Base-by-base conservation (phyloP, 2,797 vertebrate genomes). In the Cyprinella venusta region DNA sequence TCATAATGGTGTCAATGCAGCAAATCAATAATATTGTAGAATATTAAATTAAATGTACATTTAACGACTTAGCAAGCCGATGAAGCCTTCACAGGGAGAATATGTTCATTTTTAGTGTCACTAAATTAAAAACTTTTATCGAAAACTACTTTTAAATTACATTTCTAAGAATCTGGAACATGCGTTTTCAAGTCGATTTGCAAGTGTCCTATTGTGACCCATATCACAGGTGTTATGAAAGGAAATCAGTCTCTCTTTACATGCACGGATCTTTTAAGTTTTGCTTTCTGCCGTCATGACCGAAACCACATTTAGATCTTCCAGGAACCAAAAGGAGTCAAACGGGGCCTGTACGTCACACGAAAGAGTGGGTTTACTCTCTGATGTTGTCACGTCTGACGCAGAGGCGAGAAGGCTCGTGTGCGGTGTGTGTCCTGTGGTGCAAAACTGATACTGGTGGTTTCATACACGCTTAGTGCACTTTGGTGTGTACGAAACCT, bases 281-380 rank as follows among this genome's bases (percentile, higher is more conserved):
- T 68, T 16, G 16, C 63, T 33, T 15, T 18, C 24, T 36, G 42
- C 48, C 69, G 30, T 81, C 79, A 81, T 48, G 13, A 81, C 56
- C 79, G 50, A 70, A 64, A 42, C 79, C 79, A 72, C 79, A 80
- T 48, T 16, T 21, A 61, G 26, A 71, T 50, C 69, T 81, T 81
- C 69, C 79, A 81, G 48, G 79, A 81, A 81, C 21, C 19, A 24
- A 42, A 56, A 30, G 2, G n/a, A 26, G 48, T 56, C 12, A 79
- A 70, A 10, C 8, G 0, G 12, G 36, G 38, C 6, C 8, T n/a
- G 15, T 56, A 24, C 79, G 79, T 81, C 69, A 81, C 38, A 64
- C 10, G 2, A 48, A 80, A 50, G 54, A 63, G 36, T 1, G 68
- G 18, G 16, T 54, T 59, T 5, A 30, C 5, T 40, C 33, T 30